A percentile compares a stretch with the other conserved stretches of the same genome.
phyloP scores from a whole-genome alignment of 2,113 vertebrate species.

The Campylomormyrus tamandua region DNA sequence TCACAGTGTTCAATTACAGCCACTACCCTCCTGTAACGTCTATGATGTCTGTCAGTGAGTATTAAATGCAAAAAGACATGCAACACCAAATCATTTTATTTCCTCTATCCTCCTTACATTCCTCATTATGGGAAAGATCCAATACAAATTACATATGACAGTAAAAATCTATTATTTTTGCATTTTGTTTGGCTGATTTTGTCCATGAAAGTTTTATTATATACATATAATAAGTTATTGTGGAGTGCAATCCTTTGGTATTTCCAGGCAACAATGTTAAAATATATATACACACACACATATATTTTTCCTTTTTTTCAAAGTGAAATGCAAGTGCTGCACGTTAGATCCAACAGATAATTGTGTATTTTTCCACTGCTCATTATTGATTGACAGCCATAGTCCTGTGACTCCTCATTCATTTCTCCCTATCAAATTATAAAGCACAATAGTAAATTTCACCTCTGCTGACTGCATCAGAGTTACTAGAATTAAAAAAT shows the following conservation, averaged over 20 bases:
- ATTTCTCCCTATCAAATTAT: constrained; percentile 37
- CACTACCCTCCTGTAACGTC: neutral
- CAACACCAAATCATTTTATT: constrained; percentile 5
- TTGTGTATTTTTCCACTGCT: constrained; percentile 23
- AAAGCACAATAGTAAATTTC: constrained; percentile 33
- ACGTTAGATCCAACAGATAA: constrained; percentile 29
- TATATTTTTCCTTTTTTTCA: neutral
- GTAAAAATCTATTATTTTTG: neutral
- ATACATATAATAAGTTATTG: neutral
- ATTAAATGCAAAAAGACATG: neutral
- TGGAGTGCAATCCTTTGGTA: neutral
- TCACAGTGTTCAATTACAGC: neutral
- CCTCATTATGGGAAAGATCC: constrained; percentile 1
- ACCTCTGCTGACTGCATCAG: constrained; percentile 35
- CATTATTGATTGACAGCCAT: constrained; percentile 37
- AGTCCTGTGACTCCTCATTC: constrained; percentile 28
- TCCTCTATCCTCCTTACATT: neutral
- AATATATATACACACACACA: neutral
- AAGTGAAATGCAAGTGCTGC: constrained; percentile 28
- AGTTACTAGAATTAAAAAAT: constrained; percentile 43
- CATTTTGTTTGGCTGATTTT: neutral
- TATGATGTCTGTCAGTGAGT: neutral
- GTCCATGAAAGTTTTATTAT: neutral
- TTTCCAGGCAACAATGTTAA: neutral
- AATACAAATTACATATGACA: constrained; percentile 6